Evolutionary conservation across 2,797 vertebrate genomes (phyloP).

Genomic region (Nannoperca australis): DNA sequence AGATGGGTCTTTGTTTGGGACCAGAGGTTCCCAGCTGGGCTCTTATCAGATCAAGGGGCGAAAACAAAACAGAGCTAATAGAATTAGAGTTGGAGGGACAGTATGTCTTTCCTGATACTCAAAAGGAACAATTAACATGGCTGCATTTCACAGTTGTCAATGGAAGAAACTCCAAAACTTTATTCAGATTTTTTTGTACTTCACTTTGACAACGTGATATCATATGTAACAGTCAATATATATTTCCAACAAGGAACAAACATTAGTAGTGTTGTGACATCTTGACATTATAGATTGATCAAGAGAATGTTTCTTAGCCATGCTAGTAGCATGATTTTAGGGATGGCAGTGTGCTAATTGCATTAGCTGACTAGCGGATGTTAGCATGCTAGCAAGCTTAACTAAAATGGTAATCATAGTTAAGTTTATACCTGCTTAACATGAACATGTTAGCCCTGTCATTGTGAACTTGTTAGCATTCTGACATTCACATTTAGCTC

Average conservation of each 20-base stretch:
- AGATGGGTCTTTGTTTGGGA: constrained; percentile 75
- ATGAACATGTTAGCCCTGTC: background rate
- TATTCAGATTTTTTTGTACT: no score
- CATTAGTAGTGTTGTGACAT: background rate
- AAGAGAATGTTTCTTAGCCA: no score
- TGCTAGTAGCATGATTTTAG: background rate
- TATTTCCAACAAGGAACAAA: background rate
- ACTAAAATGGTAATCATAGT: background rate
- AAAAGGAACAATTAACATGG: background rate
- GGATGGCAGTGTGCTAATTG: background rate
- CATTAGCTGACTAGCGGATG: background rate
- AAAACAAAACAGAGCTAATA: constrained; percentile 43
- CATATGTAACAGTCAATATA: background rate
- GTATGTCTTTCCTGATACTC: constrained; percentile 4
- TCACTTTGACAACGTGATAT: background rate
- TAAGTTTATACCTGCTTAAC: background rate
- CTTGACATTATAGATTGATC: background rate
- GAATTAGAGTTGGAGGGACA: constrained; percentile 32
- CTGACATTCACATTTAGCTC: no score
- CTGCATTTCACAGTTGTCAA: background rate
- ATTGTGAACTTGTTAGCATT: no score
- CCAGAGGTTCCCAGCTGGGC: constrained; percentile 67
- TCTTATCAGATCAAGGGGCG: constrained; percentile 65
- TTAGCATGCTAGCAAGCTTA: background rate
- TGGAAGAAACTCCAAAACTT: background rate